Evolutionary conservation across 1,140 invertebrate species (phyloP).

Genomic region (Magallana ariakensis): DNA sequence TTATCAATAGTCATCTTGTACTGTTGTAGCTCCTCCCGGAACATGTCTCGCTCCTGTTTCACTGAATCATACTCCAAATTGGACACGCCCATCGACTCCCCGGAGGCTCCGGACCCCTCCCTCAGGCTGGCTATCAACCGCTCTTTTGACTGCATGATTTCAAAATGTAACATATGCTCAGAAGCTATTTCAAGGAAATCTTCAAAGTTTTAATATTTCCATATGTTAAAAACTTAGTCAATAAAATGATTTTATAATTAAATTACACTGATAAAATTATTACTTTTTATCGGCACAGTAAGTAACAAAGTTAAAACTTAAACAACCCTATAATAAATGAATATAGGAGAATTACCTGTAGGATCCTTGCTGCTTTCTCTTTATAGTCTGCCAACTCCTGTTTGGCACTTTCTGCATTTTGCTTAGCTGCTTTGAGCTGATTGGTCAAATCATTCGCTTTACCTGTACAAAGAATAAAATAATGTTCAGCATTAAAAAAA

Average conservation of each 20-base stretch:
- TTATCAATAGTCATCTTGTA: conserved; percentile 82
- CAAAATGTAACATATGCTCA: not conserved
- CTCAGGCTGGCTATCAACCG: conserved; percentile 86
- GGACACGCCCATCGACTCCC: conserved; percentile 71
- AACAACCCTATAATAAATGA: too few relatives aligned
- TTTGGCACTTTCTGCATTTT: conserved; percentile 74
- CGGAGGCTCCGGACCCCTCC: conserved; percentile 79
- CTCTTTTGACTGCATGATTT: conserved; percentile 87
- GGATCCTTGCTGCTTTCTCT: conserved; percentile 85
- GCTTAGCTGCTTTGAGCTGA: conserved; percentile 76
- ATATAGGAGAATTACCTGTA: conserved; percentile 79
- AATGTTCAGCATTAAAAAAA: too few relatives aligned
- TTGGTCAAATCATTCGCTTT: conserved; percentile 67
- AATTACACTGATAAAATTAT: too few relatives aligned
- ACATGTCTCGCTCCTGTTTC: conserved; percentile 83
- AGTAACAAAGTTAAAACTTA: too few relatives aligned
- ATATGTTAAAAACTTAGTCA: not conserved
- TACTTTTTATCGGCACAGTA: too few relatives aligned
- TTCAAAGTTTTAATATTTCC: not conserved
- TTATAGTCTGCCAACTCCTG: conserved; percentile 82
- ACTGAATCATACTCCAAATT: conserved; percentile 80
- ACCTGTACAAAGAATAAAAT: conserved; percentile 58
- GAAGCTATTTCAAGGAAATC: not conserved
- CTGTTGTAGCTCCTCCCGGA: conserved; percentile 84
- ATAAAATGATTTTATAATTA: not conserved